Percentiles rank a stretch among this genome's conserved stretches.
These are phyloP conservation scores for Caenorhabditis angaria DNA, from an alignment of 2,888 invertebrate species.

Conservation along the genomic window DNA sequence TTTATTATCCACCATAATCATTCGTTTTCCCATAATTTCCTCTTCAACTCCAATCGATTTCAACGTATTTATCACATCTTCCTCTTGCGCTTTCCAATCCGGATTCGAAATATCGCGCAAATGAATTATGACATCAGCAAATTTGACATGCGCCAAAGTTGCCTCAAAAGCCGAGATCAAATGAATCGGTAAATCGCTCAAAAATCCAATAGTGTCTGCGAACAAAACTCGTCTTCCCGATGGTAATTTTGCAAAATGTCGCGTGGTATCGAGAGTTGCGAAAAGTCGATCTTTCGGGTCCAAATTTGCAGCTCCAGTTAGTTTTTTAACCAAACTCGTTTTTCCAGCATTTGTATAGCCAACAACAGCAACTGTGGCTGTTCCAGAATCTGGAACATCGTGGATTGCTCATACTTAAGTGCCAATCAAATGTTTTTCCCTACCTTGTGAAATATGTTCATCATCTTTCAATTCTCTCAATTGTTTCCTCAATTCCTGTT, in stretches of 20 bases:
- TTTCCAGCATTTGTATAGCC: slow-evolving; percentile 69
- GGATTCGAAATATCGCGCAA: slow-evolving; percentile 83
- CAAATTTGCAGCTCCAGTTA: slow-evolving; percentile 80
- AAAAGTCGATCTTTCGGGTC: slow-evolving; percentile 82
- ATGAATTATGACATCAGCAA: slow-evolving; percentile 83
- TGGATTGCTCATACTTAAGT: slow-evolving; percentile 5
- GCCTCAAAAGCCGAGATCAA: slow-evolving; percentile 84
- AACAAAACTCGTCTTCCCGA: slow-evolving; percentile 78
- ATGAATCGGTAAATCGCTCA: slow-evolving; percentile 83
- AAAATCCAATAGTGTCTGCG: slow-evolving; percentile 86
- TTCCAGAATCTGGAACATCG: slow-evolving; percentile 32
- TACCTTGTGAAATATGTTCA: neutral
- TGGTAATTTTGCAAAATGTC: slow-evolving; percentile 79
- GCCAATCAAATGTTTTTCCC: no score
- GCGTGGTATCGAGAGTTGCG: slow-evolving; percentile 86
- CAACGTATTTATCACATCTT: slow-evolving; percentile 80
- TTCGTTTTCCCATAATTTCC: slow-evolving; percentile 47
- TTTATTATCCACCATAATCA: slow-evolving; percentile 63
- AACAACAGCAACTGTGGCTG: neutral
- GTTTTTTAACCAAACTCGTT: slow-evolving; percentile 65
- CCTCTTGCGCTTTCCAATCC: slow-evolving; percentile 79
- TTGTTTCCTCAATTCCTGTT: slow-evolving; percentile 63
- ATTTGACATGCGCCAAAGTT: slow-evolving; percentile 83
- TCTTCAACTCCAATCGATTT: slow-evolving; percentile 58
- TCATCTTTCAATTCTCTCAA: slow-evolving; percentile 48